Evolutionary conservation across 2,113 vertebrate species (phyloP), one percentile per base, ranked within the genome.

Genomic region (Stictonetta naevosa): DNA sequence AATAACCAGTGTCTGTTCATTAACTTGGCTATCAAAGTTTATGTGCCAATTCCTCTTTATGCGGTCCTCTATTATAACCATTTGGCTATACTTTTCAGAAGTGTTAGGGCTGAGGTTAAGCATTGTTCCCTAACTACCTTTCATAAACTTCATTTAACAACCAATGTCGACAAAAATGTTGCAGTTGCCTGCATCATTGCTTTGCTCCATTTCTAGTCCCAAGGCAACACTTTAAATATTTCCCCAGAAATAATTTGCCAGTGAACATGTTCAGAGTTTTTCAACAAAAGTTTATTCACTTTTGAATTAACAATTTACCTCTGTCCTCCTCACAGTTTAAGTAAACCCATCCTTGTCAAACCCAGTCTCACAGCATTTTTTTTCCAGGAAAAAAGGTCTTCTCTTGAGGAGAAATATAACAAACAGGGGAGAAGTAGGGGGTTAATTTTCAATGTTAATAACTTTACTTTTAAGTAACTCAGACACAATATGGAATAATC

Each of bases 181-280:
- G 19, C 31, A 59, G 25, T 18, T 88, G 9, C 53, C 60, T 68
- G 42, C 83, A 48, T 3, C 28, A 66, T 8, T 38, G 18, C 3
- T 90, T 80, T 73, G 22, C 20, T 90, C 40, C 67, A 44, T 29
- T 23, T 83, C 36, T 46, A 66, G 36, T 71, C 11, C 11, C 20
- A 64, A 2, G 40, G 33, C 5, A n/a, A 53, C 3, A 4, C 8
- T 28, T 84, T 1, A 84, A 29, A 34, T 29, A 56, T 79, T 79
- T 90, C 33, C n/a, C 31, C 10, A 16, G 55, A 67, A 81, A 62
- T 53, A 19, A 71, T 6, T 20, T 46, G 34, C 28, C 13, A 22
- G 1, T 31, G 11, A 88, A 77, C 0, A 0, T 13, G 3, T 22
- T 10, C 40, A 66, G 50, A 69, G 5, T 3, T 19, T 86, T 83